Evolutionary conservation across 1,140 invertebrate species (phyloP).

Genomic region (Leguminivora glycinivorella): DNA sequence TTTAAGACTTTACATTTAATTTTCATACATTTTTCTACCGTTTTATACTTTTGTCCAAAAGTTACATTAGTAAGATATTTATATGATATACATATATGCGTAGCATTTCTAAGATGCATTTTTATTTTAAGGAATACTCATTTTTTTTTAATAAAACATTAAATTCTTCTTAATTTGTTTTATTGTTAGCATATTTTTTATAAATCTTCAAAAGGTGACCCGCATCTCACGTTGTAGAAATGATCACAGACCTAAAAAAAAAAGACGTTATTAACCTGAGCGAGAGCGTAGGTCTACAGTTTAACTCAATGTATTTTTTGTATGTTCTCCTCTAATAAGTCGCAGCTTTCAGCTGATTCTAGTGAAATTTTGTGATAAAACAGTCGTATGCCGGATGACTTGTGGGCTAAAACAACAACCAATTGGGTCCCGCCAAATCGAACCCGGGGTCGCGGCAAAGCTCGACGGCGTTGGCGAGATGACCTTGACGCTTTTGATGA

Average conservation of each 20-base stretch:
- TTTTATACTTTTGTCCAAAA: not conserved
- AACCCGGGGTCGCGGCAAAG: too few relatives aligned
- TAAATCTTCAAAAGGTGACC: conserved; percentile 79
- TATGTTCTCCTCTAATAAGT: too few relatives aligned
- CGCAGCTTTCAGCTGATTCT: too few relatives aligned
- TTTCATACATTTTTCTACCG: not conserved
- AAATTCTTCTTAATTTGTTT: not conserved
- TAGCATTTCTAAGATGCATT: not conserved
- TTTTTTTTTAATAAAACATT: not conserved
- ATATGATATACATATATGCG: not conserved
- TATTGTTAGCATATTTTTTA: conserved; percentile 45
- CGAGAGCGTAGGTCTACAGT: conserved; percentile 80
- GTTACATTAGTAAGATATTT: not conserved
- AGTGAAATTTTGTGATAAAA: too few relatives aligned
- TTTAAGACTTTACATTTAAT: too few relatives aligned
- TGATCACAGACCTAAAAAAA: conserved; percentile 83
- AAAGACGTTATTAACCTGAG: conserved; percentile 50
- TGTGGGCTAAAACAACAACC: too few relatives aligned
- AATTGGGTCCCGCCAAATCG: too few relatives aligned
- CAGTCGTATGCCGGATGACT: too few relatives aligned
- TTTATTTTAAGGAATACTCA: not conserved
- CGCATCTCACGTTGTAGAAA: conserved; percentile 84
- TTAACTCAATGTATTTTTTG: not conserved
- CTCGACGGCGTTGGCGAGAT: too few relatives aligned
- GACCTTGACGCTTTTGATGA: too few relatives aligned